Base-by-base conservation (phyloP, 2,888 invertebrate genomes). In the Monoplex corrugatus region DNA sequence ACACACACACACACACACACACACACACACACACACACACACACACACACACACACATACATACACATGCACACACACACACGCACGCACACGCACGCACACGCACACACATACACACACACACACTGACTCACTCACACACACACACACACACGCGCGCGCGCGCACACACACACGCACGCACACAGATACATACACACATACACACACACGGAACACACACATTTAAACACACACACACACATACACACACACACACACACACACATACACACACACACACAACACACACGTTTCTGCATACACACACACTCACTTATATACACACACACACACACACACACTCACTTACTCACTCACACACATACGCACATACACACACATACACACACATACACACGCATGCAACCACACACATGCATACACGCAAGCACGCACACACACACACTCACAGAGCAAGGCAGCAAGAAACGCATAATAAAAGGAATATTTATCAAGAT, bases 71-170 rank as follows among this genome's bases (percentile, higher is more conserved):
- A 63, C 40, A 38, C 68, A 57, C 68, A 72, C 63, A 68, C 72
- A 72, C 10, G 40, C 38, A 19, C 80, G 35, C 80, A 19, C 13
- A 80, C 43, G 23, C 80, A 43, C 80, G 35, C 80, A 43, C 80
- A 28, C 80, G 35, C 80, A 35, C 68, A 68, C 57, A 38, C 35
- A 68, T n/a, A 86, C 63, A 86, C 86, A 86, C 68, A 86, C 68
- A 57, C 68, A 86, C 86, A 50, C 45, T 43, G 32, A 80, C 80
- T 32, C 80, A 80, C 80, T 32, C 80, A 80, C 80, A 80, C 80
- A 80, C 80, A 80, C 80, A 80, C 80, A 80, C 80, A 80, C 80
- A 80, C 80, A 80, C 80, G 35, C 80, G 28, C 32, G 19, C 50
- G 8, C 19, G 8, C 50, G 8, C 50, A n/a, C 0, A 38, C 72